Evolutionary conservation across 2,888 invertebrate genomes (phyloP).

Genomic region (Copidosoma aretas): DNA sequence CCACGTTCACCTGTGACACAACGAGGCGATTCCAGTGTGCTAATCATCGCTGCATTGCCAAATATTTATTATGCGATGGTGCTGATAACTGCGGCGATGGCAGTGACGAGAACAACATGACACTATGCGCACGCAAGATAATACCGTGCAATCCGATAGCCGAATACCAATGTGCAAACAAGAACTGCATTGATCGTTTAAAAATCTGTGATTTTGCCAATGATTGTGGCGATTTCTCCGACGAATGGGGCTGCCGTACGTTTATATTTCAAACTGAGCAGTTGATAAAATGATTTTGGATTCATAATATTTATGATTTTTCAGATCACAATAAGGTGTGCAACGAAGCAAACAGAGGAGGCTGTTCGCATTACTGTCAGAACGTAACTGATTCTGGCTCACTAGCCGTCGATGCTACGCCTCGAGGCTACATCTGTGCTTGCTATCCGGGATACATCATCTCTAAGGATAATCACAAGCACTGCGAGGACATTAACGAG

Average conservation of each 20-base stretch:
- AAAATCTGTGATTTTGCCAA: constrained; percentile 88
- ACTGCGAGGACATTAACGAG: constrained; percentile 89
- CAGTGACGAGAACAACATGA: constrained; percentile 94
- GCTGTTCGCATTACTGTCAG: constrained; percentile 91
- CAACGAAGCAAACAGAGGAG: constrained; percentile 69
- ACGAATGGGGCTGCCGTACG: constrained; percentile 86
- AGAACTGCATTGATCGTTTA: constrained; percentile 79
- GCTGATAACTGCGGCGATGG: constrained; percentile 94
- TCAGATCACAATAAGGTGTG: constrained; percentile 63
- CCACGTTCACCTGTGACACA: constrained; percentile 85
- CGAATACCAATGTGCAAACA: constrained; percentile 89
- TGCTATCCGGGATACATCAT: constrained; percentile 89
- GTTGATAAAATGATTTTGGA: background rate
- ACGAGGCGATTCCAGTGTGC: constrained; percentile 86
- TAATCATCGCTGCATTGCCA: constrained; percentile 85
- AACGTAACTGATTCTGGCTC: constrained; percentile 71
- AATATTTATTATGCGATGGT: constrained; percentile 88
- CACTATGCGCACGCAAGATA: constrained; percentile 78
- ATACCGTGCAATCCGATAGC: constrained; percentile 78
- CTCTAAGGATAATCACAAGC: constrained; percentile 79
- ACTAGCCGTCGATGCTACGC: constrained; percentile 19
- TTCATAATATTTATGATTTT: constrained; percentile 26
- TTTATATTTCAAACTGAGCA: too few relatives aligned
- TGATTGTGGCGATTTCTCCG: constrained; percentile 89
- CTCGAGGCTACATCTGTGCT: constrained; percentile 85